Evolutionary conservation across 1,140 invertebrate species (phyloP), one percentile per base, ranked within the genome.

Genomic region (Aleiodes sp.): DNA sequence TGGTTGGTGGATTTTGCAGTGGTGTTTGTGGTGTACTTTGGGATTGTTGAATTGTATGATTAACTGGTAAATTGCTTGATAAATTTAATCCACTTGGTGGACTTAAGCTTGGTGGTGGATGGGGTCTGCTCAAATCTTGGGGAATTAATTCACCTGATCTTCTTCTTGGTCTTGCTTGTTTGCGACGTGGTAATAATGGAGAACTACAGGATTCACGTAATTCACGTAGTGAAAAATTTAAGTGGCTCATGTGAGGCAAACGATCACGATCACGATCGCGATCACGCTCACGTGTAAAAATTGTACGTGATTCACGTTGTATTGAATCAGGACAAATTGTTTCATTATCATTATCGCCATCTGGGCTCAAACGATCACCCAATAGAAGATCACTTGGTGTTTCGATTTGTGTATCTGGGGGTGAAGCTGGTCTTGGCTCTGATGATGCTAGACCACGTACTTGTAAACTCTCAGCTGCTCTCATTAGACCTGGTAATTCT

Each of bases 401-500:
- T 56, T 64, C 67, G 6, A 63, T 87, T 0, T 89, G 87, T 0
- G 87, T 86, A 7, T 84, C 84, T 29, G 88, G 87, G 21, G 87
- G 86, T 78, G 77, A 87, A 65, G 76, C 81, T 31, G 70, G 85
- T 71, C 83, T 73, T 59, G 76, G 86, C 70, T 92, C 91, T 65
- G 92, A 92, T 68, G 92, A 91, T 0, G 92, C 92, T 31, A 95
- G 81, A 1, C 93, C 93, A 16, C 93, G 88, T 16, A 95, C 91
- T 80, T 96, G 93, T 61, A 97, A 87, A 61, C 92, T 94, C 76
- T 96, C 94, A 0, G 94, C 95, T 0, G 94, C 94, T 76, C 93
- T 91, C 76, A 97, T 94, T 56, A 97, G 87, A 8, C 91, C 91
- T 21, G 92, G 88, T 0, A 96, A 86, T 35, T 94, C 92, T 71